Base-by-base conservation (phyloP, 64 coral and sea anemone genomes). In the Porites lutea region DNA sequence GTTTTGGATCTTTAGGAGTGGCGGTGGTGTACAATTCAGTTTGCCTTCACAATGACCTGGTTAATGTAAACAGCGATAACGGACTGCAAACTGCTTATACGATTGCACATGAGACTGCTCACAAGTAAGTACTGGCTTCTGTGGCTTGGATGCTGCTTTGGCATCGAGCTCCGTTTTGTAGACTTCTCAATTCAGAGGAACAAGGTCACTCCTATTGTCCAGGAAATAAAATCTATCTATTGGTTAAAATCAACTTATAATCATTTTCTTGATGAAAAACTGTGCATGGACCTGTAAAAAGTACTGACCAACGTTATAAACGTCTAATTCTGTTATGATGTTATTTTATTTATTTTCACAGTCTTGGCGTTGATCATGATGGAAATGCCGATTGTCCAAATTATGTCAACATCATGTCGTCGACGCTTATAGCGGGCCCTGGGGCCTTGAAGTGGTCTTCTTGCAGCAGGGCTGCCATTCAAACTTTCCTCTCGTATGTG, bases 301-400 rank as follows among this genome's bases (percentile, higher is more conserved):
- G 27, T 37, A 37, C 27, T 37, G 27, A 37, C 27, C 27, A 37
- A 37, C 27, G 27, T 37, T 37, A 37, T 37, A 37, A 37, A 55
- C 58, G 51, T 80, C 13, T 8, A n/a, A 19, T 10, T 79, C 50
- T 3, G 49, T 60, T 79, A 20, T 53, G 8, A 19, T 48, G 37
- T 65, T 59, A n/a, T 61, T 86, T 65, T 59, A n/a, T 61, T 86
- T 19, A 19, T 43, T 66, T 69, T 59, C 46, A 5, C 78, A 97
- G 95, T 21, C 59, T 97, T 12, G 88, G 92, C 8, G 82, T 94
- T 21, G 18, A 65, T 8, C 95, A 97, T 85, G 92, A 97, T 83
- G 72, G 84, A 48, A n/a, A 50, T 4, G 83, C 27, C 27, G 27
- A 83, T 14, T 97, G 95, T 70, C 88, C 82, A 37, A 55, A 68